Conservation (phyloP, 2,797 vertebrate genomes). For the Simalia tracyae region DNA sequence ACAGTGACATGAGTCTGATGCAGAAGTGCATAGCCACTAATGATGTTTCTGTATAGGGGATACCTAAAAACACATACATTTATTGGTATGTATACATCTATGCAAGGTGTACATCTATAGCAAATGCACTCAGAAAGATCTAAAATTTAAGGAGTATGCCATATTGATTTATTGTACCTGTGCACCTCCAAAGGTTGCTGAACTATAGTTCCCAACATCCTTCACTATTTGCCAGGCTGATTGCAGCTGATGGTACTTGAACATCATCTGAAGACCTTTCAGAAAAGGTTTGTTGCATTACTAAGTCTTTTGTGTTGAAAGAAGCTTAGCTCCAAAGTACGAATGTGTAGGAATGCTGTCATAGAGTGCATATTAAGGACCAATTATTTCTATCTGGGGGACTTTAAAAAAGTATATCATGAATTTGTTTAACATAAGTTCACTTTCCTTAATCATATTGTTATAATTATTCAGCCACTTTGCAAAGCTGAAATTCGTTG, state of each 20-base stretch:
- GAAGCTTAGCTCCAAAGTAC: not conserved
- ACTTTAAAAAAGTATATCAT: not conserved
- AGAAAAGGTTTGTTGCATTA: not conserved
- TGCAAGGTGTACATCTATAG: not conserved
- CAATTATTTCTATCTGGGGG: not conserved
- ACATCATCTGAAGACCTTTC: not conserved
- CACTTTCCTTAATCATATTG: not conserved
- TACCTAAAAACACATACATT: not conserved
- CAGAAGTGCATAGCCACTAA: not conserved
- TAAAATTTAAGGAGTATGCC: not conserved
- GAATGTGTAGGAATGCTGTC: not conserved
- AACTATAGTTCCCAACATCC: not conserved
- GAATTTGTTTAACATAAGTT: not conserved
- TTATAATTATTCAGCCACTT: not conserved
- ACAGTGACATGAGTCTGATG: not conserved
- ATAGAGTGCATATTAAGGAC: not conserved
- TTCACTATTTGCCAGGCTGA: not conserved
- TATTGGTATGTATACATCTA: not conserved
- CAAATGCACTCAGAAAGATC: not conserved
- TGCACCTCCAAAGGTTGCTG: not conserved
- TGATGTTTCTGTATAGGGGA: not conserved
- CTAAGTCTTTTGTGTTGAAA: not conserved
- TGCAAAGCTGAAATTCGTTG: not conserved
- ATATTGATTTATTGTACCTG: not conserved
- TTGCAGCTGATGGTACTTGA: not conserved